Percentiles rank a stretch among this genome's conserved stretches.
phyloP scores from a whole-genome alignment of 2,888 invertebrate species.

The Apocheima hispidaria region DNA sequence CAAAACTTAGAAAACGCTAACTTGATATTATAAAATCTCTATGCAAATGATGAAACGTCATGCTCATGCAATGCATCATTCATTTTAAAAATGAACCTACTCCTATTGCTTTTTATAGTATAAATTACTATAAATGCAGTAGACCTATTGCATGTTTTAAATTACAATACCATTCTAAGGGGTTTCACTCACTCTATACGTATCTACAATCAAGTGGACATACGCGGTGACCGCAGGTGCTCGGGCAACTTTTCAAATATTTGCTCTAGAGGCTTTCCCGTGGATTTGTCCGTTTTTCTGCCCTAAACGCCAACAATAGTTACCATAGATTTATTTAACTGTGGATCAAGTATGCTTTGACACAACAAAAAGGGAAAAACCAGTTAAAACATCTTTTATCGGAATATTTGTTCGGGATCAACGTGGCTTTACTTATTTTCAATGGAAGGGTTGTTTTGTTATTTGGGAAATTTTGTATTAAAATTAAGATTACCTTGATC shows the following conservation, averaged over 20 bases:
- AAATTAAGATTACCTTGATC: too few species aligned
- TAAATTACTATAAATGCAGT: too few species aligned
- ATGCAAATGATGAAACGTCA: too few species aligned
- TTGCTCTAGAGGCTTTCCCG: slow-evolving; percentile 77
- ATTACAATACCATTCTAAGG: not conserved
- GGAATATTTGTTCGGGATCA: slow-evolving; percentile 66
- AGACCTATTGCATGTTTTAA: too few species aligned
- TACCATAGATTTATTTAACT: slow-evolving; percentile 73
- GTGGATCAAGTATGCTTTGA: slow-evolving; percentile 85
- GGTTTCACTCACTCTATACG: slow-evolving; percentile 54
- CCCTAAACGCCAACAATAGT: slow-evolving; percentile 62
- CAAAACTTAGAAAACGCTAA: too few species aligned
- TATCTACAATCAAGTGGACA: slow-evolving; percentile 66
- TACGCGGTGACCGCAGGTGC: slow-evolving; percentile 80
- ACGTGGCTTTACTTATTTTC: slow-evolving; percentile 23
- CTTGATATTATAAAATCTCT: too few species aligned
- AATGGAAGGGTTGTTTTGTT: slow-evolving; percentile 25
- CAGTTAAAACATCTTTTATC: slow-evolving; percentile 63
- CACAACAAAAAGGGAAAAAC: slow-evolving; percentile 72
- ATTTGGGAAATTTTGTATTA: not conserved
- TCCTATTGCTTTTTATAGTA: too few species aligned
- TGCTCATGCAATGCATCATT: too few species aligned
- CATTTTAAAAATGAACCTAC: too few species aligned
- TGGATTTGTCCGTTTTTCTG: slow-evolving; percentile 72
- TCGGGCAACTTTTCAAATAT: slow-evolving; percentile 79